Conservation (phyloP, 2,113 vertebrate species). For the Nycticorax nycticorax region DNA sequence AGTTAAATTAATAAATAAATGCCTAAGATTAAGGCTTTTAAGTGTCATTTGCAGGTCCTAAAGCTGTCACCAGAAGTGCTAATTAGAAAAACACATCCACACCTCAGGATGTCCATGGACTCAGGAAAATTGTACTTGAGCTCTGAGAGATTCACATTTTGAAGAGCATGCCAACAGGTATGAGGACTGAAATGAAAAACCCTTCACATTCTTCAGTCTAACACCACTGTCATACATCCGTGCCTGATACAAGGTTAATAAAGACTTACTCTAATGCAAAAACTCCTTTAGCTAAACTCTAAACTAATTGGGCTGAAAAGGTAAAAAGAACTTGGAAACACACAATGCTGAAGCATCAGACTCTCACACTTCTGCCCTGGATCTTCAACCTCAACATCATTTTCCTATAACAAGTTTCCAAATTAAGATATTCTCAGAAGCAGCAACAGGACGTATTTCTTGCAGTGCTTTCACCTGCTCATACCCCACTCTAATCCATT, state of each 20-base stretch:
- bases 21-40: background rate
- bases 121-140: background rate
- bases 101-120: background rate
- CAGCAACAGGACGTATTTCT: background rate
- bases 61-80: background rate
- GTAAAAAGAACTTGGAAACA: background rate
- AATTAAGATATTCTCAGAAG: background rate
- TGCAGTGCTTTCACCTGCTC: background rate
- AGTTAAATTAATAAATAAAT: background rate
- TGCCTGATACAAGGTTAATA: background rate
- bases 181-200: background rate
- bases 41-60: background rate
- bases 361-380: background rate
- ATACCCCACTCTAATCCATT: background rate
- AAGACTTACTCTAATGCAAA: background rate
- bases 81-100: background rate
- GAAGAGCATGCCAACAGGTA: background rate
- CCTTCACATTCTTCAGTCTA: background rate
- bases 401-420: background rate
- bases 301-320: background rate
- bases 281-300: background rate
- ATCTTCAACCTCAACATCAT: background rate
- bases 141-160: background rate
- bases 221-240: fast-evolving
- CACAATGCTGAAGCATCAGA: background rate